Conservation (phyloP, 2,113 vertebrate species). For the Aspiorhynchus laticeps region DNA sequence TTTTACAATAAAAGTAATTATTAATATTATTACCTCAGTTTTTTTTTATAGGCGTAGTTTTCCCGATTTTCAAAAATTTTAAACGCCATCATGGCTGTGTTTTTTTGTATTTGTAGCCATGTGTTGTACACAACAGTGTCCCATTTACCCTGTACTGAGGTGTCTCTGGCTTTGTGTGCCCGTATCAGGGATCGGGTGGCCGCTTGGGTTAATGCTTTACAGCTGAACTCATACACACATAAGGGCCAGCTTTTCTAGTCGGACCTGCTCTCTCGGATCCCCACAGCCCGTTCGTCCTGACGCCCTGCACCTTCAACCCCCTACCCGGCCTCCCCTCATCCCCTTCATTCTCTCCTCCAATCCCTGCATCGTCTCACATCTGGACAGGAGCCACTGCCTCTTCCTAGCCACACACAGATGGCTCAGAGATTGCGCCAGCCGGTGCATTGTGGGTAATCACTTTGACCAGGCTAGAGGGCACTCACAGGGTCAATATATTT, state of each 20-base stretch:
- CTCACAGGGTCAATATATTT: slow-evolving; percentile 43
- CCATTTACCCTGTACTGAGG: slow-evolving; percentile 13
- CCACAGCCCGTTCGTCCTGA: slow-evolving; percentile 37
- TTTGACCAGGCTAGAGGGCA: slow-evolving; percentile 54
- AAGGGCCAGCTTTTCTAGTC: slow-evolving; percentile 63
- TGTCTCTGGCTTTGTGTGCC: slow-evolving; percentile 38
- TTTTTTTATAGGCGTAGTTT: too few relatives aligned
- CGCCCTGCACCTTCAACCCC: slow-evolving; percentile 31
- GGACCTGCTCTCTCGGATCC: slow-evolving; percentile 53
- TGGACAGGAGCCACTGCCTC: slow-evolving; percentile 80
- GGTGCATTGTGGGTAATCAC: slow-evolving; percentile 76
- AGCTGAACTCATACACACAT: slow-evolving; percentile 73
- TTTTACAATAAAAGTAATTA: too few relatives aligned
- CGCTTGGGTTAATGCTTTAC: slow-evolving; percentile 74
- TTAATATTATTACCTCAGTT: too few relatives aligned
- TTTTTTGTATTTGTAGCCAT: neutral
- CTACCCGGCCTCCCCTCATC: slow-evolving; percentile 52
- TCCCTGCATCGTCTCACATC: slow-evolving; percentile 81
- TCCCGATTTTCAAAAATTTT: too few relatives aligned
- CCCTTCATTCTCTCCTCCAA: slow-evolving; percentile 52
- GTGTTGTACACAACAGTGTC: neutral
- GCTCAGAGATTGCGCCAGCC: slow-evolving; percentile 67
- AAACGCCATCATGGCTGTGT: neutral
- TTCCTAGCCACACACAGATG: slow-evolving; percentile 69
- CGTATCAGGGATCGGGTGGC: slow-evolving; percentile 59